These are phyloP conservation scores for Augochlorella aurata DNA, from an alignment of 2,888 invertebrate species.

Conservation along the genomic window DNA sequence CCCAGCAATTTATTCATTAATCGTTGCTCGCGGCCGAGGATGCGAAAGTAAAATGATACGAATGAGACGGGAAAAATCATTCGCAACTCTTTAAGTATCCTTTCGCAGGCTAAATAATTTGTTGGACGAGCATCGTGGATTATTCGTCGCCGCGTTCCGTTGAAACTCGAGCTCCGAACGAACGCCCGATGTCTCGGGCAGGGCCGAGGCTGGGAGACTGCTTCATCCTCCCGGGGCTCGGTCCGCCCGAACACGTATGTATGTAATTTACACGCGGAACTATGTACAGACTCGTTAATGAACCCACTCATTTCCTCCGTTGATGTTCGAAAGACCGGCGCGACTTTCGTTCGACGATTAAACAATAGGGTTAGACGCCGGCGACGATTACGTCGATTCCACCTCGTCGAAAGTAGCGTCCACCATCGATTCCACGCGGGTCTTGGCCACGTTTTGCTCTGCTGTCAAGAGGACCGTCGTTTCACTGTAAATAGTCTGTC, in stretches of 20 bases:
- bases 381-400: conserved; percentile 26
- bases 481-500: conserved; percentile 32
- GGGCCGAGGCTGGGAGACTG: not conserved
- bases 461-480: not conserved
- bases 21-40: too few relatives aligned
- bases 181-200: not conserved
- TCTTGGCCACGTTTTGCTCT: conserved; percentile 21
- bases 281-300: conserved; percentile 18
- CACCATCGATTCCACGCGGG: conserved; percentile 19
- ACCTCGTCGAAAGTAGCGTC: conserved; percentile 24
- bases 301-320: conserved; percentile 23
- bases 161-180: not conserved
- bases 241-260: not conserved
- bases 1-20: too few relatives aligned
- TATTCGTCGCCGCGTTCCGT: conserved; percentile 17
- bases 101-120: not conserved
- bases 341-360: conserved; percentile 34
- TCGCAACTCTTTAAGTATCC: too few relatives aligned
- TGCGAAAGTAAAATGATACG: too few relatives aligned
- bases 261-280: conserved; percentile 5
- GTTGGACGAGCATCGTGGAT: not conserved
- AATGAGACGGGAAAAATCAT: too few relatives aligned
- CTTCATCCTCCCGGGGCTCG: not conserved
- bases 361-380: conserved; percentile 30
- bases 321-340: conserved; percentile 24